A percentile compares a stretch with the other conserved stretches of the same genome.
phyloP scores from a whole-genome alignment of 2,113 vertebrate genomes.

The Sander lucioperca region DNA sequence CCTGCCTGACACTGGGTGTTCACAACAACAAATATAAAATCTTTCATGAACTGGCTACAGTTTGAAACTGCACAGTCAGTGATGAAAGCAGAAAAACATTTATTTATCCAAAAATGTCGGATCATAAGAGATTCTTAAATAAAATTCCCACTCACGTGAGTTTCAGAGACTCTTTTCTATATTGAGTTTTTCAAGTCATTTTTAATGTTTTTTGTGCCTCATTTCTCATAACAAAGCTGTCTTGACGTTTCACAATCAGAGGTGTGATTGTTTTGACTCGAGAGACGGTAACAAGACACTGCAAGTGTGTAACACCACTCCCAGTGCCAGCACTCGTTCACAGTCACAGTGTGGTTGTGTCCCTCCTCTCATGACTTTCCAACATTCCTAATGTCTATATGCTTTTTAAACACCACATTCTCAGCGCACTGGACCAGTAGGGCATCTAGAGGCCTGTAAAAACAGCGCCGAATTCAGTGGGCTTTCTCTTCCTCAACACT shows the following conservation, averaged over 20 bases:
- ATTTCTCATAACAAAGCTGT: conserved; percentile 14
- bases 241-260: conserved; percentile 11
- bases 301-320: conserved; percentile 30
- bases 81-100: conserved; percentile 2
- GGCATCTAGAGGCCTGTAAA: conserved; percentile 59
- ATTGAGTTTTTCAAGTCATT: not conserved
- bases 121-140: conserved; percentile 3
- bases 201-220: not conserved
- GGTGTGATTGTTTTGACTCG: conserved; percentile 41
- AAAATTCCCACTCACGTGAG: not conserved
- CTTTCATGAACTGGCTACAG: conserved; percentile 29
- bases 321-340: not conserved
- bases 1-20: conserved; percentile 31
- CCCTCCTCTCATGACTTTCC: conserved; percentile 28
- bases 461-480: conserved; percentile 55
- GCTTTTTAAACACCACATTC: conserved; percentile 67
- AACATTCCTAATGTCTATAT: conserved; percentile 68
- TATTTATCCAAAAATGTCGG: conserved; percentile 31
- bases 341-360: conserved; percentile 15
- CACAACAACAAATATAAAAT: conserved; percentile 44
- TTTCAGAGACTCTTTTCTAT: not conserved
- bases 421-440: conserved; percentile 49
- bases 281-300: conserved; percentile 30
- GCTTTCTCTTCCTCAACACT: conserved; percentile 58
- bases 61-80: conserved; percentile 7